A percentile compares a stretch with the other conserved stretches of the same genome.
phyloP scores from a whole-genome alignment of 2,888 invertebrate genomes.

The Ligdia adustata region DNA sequence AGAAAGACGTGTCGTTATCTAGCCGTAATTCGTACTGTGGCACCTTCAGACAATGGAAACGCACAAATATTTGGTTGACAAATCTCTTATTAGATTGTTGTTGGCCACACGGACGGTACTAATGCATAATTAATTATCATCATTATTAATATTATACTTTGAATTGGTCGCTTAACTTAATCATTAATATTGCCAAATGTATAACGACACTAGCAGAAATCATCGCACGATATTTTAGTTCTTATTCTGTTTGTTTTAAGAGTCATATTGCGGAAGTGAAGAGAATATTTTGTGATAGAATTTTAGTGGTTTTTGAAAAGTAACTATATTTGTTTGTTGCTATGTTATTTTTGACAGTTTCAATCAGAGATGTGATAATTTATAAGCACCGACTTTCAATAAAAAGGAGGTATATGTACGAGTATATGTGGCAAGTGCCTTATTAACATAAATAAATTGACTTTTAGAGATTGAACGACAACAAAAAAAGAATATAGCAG shows the following conservation, averaged over 20 bases:
- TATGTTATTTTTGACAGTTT: constrained; percentile 24
- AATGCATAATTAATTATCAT: constrained; percentile 71
- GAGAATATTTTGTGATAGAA: neutral
- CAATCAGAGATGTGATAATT: constrained; percentile 26
- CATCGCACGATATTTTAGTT: constrained; percentile 1
- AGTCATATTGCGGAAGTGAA: neutral
- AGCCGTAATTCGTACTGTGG: no score
- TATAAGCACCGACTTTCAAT: no score
- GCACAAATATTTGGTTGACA: constrained; percentile 62
- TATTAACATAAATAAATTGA: no score
- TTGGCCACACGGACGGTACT: constrained; percentile 66
- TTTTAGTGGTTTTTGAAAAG: constrained; percentile 2
- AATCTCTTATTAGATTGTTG: constrained; percentile 68
- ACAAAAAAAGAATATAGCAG: no score
- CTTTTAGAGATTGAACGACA: no score
- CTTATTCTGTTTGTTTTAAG: constrained; percentile 15
- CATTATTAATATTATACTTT: constrained; percentile 59
- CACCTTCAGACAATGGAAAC: constrained; percentile 56
- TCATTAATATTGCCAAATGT: constrained; percentile 37
- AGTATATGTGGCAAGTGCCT: no score
- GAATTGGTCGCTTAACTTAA: constrained; percentile 57
- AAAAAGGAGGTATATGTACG: no score
- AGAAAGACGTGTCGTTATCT: no score
- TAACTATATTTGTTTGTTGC: constrained; percentile 11
- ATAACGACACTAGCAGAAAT: constrained; percentile 9